phyloP scores from a whole-genome alignment of 2,888 invertebrate species.

The Acleris emargana region DNA sequence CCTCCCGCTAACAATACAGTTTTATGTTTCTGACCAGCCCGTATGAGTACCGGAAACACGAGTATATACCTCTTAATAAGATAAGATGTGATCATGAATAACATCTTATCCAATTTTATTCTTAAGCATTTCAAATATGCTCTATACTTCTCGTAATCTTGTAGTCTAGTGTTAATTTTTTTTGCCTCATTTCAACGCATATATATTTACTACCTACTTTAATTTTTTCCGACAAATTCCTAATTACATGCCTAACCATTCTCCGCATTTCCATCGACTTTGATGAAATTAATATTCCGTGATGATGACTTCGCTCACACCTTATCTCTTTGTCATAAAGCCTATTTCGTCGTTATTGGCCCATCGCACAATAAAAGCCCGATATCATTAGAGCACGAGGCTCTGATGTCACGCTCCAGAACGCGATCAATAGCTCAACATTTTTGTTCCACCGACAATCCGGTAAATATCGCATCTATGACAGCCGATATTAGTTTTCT shows the following conservation, averaged over 20 bases:
- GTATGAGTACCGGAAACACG: no score
- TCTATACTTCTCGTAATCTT: no score
- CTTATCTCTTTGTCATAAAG: constrained; percentile 23
- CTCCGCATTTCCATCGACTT: constrained; percentile 15
- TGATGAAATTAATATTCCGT: constrained; percentile 26
- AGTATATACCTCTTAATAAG: no score
- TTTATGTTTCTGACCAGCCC: no score
- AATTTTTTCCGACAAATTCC: neutral
- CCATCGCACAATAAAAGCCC: constrained; percentile 43
- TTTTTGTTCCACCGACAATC: constrained; percentile 53
- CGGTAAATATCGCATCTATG: constrained; percentile 38
- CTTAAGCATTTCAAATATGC: no score
- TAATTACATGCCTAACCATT: constrained; percentile 19
- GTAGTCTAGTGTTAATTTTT: no score
- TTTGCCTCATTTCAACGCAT: no score
- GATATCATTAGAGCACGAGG: constrained; percentile 49
- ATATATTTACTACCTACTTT: no score
- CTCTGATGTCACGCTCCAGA: constrained; percentile 52
- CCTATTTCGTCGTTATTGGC: constrained; percentile 5
- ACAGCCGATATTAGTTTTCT: constrained; percentile 35
- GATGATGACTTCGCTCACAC: constrained; percentile 20
- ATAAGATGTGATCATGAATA: no score
- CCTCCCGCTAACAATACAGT: neutral
- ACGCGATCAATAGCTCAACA: constrained; percentile 52
- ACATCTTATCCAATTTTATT: no score